Conservation (phyloP, 2,113 vertebrate species). For the Cervus canadensis region DNA sequence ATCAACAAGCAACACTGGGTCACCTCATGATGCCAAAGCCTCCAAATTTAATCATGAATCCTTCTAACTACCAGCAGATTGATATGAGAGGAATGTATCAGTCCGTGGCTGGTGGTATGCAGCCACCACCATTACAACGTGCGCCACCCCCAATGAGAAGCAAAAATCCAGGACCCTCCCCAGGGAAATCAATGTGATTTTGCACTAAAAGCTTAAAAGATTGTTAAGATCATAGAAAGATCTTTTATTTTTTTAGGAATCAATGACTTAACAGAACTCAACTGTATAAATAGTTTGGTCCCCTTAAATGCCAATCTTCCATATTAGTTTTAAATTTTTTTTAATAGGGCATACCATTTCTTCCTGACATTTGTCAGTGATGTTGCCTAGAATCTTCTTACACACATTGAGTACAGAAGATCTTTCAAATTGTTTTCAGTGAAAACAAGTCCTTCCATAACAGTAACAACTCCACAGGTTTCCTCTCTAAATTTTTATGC, state of each 20-base stretch:
- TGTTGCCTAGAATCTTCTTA: conserved; percentile 86
- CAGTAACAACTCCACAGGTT: conserved; percentile 81
- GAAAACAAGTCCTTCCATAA: conserved; percentile 85
- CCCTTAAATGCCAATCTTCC: conserved; percentile 81
- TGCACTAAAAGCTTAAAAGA: conserved; percentile 85
- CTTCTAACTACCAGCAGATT: conserved; percentile 88
- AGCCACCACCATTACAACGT: conserved; percentile 87
- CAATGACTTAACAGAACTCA: conserved; percentile 88
- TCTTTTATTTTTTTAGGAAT: conserved; percentile 89
- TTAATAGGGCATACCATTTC: conserved; percentile 75
- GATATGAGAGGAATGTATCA: conserved; percentile 97
- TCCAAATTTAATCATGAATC: conserved; percentile 84
- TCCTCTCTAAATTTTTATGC: conserved; percentile 82
- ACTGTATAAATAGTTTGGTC: conserved; percentile 84
- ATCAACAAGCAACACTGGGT: conserved; percentile 89
- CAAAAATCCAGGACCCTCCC: conserved; percentile 95
- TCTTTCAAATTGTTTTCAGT: conserved; percentile 87
- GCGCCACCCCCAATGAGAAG: conserved; percentile 87
- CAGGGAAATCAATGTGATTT: conserved; percentile 92
- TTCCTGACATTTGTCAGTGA: conserved; percentile 79
- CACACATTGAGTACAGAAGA: conserved; percentile 84
- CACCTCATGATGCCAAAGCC: conserved; percentile 87
- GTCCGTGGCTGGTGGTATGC: conserved; percentile 84
- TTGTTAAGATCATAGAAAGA: conserved; percentile 84
- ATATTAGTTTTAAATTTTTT: conserved; percentile 78